Percentiles rank a stretch among this genome's conserved stretches.
These are phyloP conservation scores for Paracentrotus lividus DNA, from an alignment of 53 echinoderm and acorn worm genomes.

Conservation along the genomic window DNA sequence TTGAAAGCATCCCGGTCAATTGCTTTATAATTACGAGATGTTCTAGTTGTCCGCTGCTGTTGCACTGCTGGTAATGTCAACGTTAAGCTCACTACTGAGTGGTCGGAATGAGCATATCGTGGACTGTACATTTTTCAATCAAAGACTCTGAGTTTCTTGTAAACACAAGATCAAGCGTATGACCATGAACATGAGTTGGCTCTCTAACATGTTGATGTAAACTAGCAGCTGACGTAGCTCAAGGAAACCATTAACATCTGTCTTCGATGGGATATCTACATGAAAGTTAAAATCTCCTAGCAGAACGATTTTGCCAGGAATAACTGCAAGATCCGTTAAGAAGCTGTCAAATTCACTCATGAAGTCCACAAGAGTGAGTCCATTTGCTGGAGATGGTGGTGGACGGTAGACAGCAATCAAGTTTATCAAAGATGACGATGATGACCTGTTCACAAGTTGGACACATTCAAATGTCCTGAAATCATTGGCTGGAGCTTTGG, in stretches of 20 bases:
- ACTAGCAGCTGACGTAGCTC: background rate
- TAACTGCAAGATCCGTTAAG: background rate
- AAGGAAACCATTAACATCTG: background rate
- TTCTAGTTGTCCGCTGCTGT: background rate
- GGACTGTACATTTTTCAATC: background rate
- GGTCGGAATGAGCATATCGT: background rate
- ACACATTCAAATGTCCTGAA: background rate
- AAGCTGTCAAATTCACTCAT: background rate
- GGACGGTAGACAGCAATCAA: background rate
- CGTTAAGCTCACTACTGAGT: background rate
- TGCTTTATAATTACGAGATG: background rate
- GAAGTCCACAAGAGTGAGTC: background rate
- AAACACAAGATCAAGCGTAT: background rate
- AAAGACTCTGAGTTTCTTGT: background rate
- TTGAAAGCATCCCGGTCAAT: background rate
- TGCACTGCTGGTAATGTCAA: background rate
- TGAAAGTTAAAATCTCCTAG: background rate
- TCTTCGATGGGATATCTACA: background rate
- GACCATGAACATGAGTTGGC: background rate
- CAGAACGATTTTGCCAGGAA: background rate
- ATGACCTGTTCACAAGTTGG: conserved; percentile 7
- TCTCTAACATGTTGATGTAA: background rate
- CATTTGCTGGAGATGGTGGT: background rate
- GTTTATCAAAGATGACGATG: background rate
- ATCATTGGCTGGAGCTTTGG: too few species aligned